Percentiles rank a stretch among this genome's conserved stretches.
phyloP scores from a whole-genome alignment of 2,888 invertebrate genomes.

The Diarsia dahlii region DNA sequence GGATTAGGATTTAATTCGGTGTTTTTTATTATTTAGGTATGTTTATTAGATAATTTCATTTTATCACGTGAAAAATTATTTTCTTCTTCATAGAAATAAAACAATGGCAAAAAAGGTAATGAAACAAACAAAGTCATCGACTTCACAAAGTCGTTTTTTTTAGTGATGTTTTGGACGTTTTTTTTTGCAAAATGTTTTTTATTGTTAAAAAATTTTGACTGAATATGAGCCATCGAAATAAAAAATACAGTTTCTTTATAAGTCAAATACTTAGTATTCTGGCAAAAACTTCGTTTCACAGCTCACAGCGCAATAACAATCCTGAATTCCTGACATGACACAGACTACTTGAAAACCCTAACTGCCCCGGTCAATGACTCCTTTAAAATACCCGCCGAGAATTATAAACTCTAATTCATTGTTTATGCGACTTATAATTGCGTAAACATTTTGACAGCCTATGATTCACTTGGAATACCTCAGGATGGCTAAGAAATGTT shows the following conservation, averaged over 20 bases:
- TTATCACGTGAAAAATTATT: no score
- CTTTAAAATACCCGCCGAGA: slow-evolving; percentile 30
- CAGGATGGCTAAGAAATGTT: slow-evolving; percentile 21
- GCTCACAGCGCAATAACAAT: slow-evolving; percentile 46
- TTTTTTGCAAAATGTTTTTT: no score
- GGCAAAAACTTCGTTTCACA: slow-evolving; percentile 34
- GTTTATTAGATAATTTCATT: no score
- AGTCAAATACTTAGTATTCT: slow-evolving; percentile 16
- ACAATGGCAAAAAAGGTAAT: no score
- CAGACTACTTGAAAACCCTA: slow-evolving; percentile 60
- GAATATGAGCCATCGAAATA: background rate
- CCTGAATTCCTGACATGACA: slow-evolving; percentile 55
- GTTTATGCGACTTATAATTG: slow-evolving; percentile 41
- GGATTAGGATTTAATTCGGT: no score
- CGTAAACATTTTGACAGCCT: slow-evolving; percentile 46
- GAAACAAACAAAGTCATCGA: no score
- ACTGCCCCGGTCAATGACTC: slow-evolving; percentile 58
- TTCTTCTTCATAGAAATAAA: no score
- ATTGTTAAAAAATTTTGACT: no score
- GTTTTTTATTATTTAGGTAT: no score
- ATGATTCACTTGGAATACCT: slow-evolving; percentile 47
- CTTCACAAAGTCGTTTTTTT: no score
- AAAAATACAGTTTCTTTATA: slow-evolving; percentile 12
- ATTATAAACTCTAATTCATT: slow-evolving; percentile 38
- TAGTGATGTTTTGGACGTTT: no score